Conservation (phyloP, 1,140 invertebrate genomes). For the Euura lappo region DNA sequence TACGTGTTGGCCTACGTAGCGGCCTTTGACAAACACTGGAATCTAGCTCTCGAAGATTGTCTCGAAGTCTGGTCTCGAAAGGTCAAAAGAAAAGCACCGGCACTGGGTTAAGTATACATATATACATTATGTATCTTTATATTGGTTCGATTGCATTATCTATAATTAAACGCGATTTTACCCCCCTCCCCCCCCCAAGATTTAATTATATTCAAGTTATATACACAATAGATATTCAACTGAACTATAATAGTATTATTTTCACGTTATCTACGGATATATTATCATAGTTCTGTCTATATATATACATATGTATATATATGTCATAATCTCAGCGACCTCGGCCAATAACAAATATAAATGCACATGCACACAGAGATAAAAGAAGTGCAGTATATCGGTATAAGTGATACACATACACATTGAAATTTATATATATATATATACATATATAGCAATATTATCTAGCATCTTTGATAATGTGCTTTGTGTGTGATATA, state of each 20-base stretch:
- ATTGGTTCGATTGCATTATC: too few relatives aligned
- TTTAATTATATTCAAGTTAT: too few relatives aligned
- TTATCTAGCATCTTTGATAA: too few relatives aligned
- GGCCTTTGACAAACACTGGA: slow-evolving; percentile 96
- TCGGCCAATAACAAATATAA: not conserved
- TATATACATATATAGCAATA: too few relatives aligned
- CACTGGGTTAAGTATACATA: slow-evolving; percentile 55
- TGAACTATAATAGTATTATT: too few relatives aligned
- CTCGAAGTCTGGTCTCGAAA: slow-evolving; percentile 82
- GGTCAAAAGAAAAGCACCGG: slow-evolving; percentile 66
- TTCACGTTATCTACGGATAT: not conserved
- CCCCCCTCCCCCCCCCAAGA: too few relatives aligned
- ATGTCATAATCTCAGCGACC: not conserved
- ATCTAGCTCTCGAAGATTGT: slow-evolving; percentile 86
- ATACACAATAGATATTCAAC: too few relatives aligned
- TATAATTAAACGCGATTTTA: too few relatives aligned
- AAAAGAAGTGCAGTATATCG: not conserved
- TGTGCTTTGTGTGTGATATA: too few relatives aligned
- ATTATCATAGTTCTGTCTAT: not conserved
- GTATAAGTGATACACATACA: too few relatives aligned
- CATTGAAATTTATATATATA: not conserved
- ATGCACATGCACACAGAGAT: not conserved
- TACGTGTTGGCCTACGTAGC: slow-evolving; percentile 79
- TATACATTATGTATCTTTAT: too few relatives aligned
- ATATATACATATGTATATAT: not conserved